Base-by-base conservation (phyloP, 30 jellyfish, hydroid and myxozoan genomes). In the Catostylus mosaicus region DNA sequence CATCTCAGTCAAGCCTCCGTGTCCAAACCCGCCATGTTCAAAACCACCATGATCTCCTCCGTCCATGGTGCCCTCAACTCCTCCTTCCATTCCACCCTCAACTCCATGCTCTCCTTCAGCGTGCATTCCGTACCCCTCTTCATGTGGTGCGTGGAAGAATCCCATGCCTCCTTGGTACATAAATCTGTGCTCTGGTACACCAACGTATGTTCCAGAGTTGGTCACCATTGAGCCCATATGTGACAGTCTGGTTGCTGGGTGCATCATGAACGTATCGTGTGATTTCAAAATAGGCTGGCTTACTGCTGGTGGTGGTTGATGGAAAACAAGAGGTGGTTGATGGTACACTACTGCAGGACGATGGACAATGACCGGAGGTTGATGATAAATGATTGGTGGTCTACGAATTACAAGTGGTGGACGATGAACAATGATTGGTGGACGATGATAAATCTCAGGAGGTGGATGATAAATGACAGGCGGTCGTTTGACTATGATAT, bases 131-230 rank as follows among this genome's bases (percentile, higher is more conserved):
- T 37, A 72, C 20, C 83, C 89, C 22, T 61, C 78, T 36, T 87
- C 96, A 35, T 88, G 96, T 56, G 97, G 97, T 26, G 99, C 96
- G 34, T 89, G 97, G 95, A 94, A 94, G 94, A 88, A 94, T 14
- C 99, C 99, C 99, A 94, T 94, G 24, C 99, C 99, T 2, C 99
- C 99, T 75, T 94, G 99, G 82, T 94, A 94, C 99, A 94, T 94
- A 57, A 94, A 94, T 26, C 97, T 65, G 65, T 94, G 99, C 82
- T 94, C 99, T 61, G 99, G 99, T 4, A 94, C 97, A 51, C 99
- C 99, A 35, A 94, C 99, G 68, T 94, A 94, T 30, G 99, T 94
- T 1, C 99, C 99, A 47, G 99, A 97, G 64, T 94, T 94, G 0
- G 99, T 86, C 32, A 94, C 99, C 99, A 94, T 94, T 16, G 99